Base-by-base conservation (phyloP, 2,888 invertebrate species). In the Bembecia ichneumoniformis region DNA sequence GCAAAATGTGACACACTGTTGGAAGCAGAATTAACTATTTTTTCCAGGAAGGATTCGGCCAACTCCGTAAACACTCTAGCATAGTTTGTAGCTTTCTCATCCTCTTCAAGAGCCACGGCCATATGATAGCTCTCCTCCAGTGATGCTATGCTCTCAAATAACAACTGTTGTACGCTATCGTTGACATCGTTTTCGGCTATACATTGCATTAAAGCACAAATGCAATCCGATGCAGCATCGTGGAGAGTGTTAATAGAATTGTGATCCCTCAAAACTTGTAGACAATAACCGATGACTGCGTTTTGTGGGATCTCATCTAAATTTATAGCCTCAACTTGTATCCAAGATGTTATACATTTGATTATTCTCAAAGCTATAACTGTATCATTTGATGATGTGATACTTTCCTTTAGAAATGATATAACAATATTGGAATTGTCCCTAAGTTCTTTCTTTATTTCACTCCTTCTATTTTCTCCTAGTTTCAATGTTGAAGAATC, bases 41-140 rank as follows among this genome's bases (percentile, higher is more conserved):
- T 93, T 56, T 93, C 92, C 58, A 98, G 86, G 75, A 97, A 95
- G 5, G 96, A 92, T 80, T 99, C 98, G 0, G 94, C 97, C 55
- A 97, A 76, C 75, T 97, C 98, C 1, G 98, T 98, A 72, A 99
- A 99, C 59, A 99, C 92, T 57, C 97, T 91, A 58, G 96, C 96
- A 77, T 96, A 98, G 75, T 97, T 98, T 55, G 95, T 91, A 2
- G 96, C 94, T 89, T 96, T 97, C 83, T 97, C 97, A 57, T 94
- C 93, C 68, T 98, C 97, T 78, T 98, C 98, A 54, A 94, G 93
- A 2, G 96, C 96, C 1, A 98, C 97, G 2, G 97, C 94, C 71
- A 95, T 82, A 66, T 97, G 96, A 74, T 97, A 98, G 11, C 95
- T 91, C 55, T 93, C 91, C 63, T 96, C 95, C 53, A 98, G 84